Percentiles rank a stretch among this genome's conserved stretches.
Conservation (phyloP, 2,888 invertebrate species). For the Seira sanloemensis region DNA sequence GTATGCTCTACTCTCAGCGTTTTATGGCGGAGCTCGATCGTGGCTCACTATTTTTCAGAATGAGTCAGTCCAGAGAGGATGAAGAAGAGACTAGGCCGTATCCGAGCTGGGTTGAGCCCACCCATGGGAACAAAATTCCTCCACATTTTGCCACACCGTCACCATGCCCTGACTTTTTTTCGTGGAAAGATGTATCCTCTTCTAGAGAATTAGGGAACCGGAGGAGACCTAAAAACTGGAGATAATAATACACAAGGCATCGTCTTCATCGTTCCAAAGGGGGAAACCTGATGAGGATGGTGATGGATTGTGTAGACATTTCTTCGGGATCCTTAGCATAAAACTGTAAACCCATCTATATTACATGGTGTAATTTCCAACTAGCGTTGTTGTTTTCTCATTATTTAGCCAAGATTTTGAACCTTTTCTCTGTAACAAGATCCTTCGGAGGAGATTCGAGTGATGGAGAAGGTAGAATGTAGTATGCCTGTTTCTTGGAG, state of each 20-base stretch:
- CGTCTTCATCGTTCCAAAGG: too few species aligned
- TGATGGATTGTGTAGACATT: constrained; percentile 56
- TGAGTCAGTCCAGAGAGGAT: constrained; percentile 37
- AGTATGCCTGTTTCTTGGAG: not conserved
- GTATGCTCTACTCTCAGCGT: not conserved
- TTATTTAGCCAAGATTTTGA: too few species aligned
- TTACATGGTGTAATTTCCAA: too few species aligned
- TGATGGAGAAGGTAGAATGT: not conserved
- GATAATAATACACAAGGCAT: constrained; percentile 1
- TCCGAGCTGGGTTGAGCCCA: constrained; percentile 62
- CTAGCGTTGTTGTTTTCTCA: too few species aligned
- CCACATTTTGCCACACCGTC: constrained; percentile 8
- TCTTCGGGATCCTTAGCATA: too few species aligned
- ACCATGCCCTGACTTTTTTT: not conserved
- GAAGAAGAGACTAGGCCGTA: not conserved
- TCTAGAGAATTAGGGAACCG: constrained; percentile 41
- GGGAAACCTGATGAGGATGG: constrained; percentile 59
- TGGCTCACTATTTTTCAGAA: not conserved
- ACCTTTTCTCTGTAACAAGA: not conserved
- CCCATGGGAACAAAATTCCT: constrained; percentile 72
- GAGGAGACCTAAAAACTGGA: constrained; percentile 33
- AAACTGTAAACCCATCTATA: constrained; percentile 35
- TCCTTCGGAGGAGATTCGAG: not conserved
- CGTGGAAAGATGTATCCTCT: constrained; percentile 28
- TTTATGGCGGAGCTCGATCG: not conserved